A percentile compares a stretch with the other conserved stretches of the same genome.
Conservation (phyloP, 2,888 invertebrate species). For the Odiellus spinosus region DNA sequence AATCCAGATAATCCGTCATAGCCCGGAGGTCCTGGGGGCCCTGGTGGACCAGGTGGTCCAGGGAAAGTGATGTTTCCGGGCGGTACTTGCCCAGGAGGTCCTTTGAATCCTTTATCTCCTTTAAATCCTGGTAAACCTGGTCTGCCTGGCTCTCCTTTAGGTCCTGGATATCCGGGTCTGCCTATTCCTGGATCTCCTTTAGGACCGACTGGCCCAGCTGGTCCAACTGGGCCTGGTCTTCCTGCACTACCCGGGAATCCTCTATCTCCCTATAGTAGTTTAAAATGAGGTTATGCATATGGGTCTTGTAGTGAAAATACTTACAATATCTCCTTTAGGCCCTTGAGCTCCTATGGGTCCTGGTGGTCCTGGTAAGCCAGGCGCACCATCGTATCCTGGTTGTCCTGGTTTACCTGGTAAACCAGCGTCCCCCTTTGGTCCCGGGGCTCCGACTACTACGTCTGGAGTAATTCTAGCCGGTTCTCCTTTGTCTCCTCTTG, state of each 20-base stretch:
- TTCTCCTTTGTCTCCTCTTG: conserved; percentile 25
- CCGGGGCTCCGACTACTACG: conserved; percentile 13
- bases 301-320: not conserved
- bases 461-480: conserved; percentile 33
- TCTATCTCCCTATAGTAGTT: conserved; percentile 12
- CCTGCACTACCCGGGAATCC: conserved; percentile 27
- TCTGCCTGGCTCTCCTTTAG: conserved; percentile 14
- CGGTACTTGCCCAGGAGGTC: conserved; percentile 11
- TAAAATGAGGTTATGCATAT: not conserved
- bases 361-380: conserved; percentile 17
- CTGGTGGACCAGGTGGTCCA: conserved; percentile 38
- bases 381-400: conserved; percentile 18
- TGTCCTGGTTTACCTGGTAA: conserved; percentile 15
- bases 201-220: conserved; percentile 32
- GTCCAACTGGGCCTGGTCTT: conserved; percentile 47
- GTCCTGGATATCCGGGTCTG: conserved; percentile 14
- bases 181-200: conserved; percentile 18
- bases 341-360: conserved; percentile 16
- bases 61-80: conserved; percentile 24
- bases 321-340: conserved; percentile 18
- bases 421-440: conserved; percentile 16
- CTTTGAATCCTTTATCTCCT: conserved; percentile 15
- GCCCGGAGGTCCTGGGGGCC: conserved; percentile 24
- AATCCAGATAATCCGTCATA: conserved; percentile 13
- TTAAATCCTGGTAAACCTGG: conserved; percentile 15